phyloP scores from a whole-genome alignment of 2,797 vertebrate genomes.

The Furcifer pardalis region DNA sequence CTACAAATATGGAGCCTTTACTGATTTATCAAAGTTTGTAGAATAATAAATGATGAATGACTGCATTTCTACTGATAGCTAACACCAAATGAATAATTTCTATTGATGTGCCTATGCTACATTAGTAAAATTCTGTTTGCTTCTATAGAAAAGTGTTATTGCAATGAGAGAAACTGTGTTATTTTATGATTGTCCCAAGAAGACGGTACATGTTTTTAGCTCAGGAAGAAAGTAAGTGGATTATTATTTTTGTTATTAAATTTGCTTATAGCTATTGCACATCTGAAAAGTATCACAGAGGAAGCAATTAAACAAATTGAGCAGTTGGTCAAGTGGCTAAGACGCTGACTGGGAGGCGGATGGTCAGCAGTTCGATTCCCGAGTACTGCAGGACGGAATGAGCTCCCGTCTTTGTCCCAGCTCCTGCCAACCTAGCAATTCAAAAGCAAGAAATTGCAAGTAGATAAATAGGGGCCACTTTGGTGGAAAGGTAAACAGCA shows the following conservation, averaged over 20 bases:
- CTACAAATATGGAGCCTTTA: background rate
- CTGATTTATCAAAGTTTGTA: background rate
- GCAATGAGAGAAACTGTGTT: background rate
- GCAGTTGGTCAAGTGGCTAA: too few species aligned
- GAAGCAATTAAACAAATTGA: conserved; percentile 1
- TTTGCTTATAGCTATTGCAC: too few species aligned
- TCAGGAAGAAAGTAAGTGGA: background rate
- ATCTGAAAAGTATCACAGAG: background rate
- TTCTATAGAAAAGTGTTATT: background rate
- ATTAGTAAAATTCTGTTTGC: conserved; percentile 19
- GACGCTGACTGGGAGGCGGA: too few species aligned
- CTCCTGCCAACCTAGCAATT: too few species aligned
- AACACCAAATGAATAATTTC: background rate
- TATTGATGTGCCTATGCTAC: background rate
- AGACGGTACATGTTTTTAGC: background rate
- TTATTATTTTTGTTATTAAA: background rate
- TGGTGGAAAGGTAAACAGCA: too few species aligned
- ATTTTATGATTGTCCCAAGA: background rate
- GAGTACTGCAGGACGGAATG: too few species aligned
- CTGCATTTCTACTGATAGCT: background rate
- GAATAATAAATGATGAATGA: background rate
- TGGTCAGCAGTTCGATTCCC: too few species aligned
- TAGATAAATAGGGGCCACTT: too few species aligned
- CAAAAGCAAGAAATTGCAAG: too few species aligned
- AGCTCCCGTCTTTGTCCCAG: too few species aligned